Percentiles rank a stretch among this genome's conserved stretches.
Evolutionary conservation across 92 coral and sea anemone species (phyloP).

Genomic region (Porites evermanni): DNA sequence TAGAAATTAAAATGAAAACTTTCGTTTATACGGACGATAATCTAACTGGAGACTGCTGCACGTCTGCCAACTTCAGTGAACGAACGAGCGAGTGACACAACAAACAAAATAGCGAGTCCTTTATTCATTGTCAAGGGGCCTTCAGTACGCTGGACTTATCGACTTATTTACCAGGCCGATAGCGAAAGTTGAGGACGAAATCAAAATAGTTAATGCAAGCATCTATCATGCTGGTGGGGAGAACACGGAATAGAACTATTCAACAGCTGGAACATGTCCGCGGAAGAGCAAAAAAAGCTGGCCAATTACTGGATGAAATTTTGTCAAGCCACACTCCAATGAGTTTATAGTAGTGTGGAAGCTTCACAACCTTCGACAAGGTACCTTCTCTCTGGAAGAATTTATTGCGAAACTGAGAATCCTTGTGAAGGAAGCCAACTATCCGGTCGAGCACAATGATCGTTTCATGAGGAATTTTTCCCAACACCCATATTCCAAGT

Average conservation of each 20-base stretch:
- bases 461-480: background rate
- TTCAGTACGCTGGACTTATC: background rate
- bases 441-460: too few species aligned
- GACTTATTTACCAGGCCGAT: too few species aligned
- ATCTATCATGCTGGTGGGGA: slow-evolving; percentile 36
- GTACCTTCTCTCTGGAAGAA: too few species aligned
- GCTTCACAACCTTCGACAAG: too few species aligned
- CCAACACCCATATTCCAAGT: slow-evolving; percentile 35
- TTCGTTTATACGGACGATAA: slow-evolving; percentile 13
- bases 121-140: too few species aligned
- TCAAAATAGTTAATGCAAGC: too few species aligned
- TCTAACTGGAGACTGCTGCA: background rate
- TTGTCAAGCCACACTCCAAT: slow-evolving; percentile 52
- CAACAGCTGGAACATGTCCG: slow-evolving; percentile 48
- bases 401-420: too few species aligned
- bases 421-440: too few species aligned
- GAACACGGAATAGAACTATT: slow-evolving; percentile 36
- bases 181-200: too few species aligned
- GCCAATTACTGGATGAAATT: slow-evolving; percentile 35
- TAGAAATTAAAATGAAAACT: slow-evolving; percentile 36
- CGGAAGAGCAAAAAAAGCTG: slow-evolving; percentile 28
- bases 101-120: too few species aligned
- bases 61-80: too few species aligned
- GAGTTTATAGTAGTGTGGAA: slow-evolving; percentile 8
- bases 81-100: too few species aligned